Evolutionary conservation across 2,797 vertebrate genomes (phyloP).

Genomic region (Rousettus madagascariensis): DNA sequence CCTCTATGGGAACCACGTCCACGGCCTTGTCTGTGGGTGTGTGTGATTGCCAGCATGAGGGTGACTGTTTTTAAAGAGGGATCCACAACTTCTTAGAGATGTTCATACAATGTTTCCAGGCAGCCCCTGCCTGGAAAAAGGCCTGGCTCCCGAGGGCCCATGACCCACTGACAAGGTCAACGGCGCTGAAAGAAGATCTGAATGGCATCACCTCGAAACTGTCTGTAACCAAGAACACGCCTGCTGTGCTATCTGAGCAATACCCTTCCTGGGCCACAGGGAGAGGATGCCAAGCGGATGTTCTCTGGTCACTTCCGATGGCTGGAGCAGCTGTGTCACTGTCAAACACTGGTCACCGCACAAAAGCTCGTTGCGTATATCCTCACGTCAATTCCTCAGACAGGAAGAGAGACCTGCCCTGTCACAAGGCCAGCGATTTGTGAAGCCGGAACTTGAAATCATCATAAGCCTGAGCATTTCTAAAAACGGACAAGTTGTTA

Average conservation of each 20-base stretch:
- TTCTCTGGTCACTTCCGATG: background rate
- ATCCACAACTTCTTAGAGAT: background rate
- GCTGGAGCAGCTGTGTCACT: background rate
- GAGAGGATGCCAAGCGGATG: background rate
- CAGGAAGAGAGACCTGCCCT: too few relatives aligned
- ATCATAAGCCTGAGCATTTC: background rate
- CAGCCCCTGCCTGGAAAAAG: background rate
- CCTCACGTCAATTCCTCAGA: background rate
- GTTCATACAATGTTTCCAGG: accelerated
- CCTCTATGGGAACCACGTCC: background rate
- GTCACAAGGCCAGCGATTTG: background rate
- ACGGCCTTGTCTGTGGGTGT: background rate
- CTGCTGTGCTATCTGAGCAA: background rate
- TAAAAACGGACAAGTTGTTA: background rate
- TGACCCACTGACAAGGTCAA: background rate
- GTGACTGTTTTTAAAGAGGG: background rate
- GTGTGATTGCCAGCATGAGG: background rate
- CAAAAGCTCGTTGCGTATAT: accelerated
- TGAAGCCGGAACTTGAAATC: background rate
- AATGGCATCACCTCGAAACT: background rate
- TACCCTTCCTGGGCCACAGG: background rate
- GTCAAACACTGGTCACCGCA: accelerated
- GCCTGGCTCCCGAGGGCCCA: background rate
- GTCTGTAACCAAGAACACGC: too few relatives aligned
- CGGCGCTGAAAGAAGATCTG: background rate